These are phyloP conservation scores for Apomyelois bistriatella DNA, from an alignment of 2,888 invertebrate species.

Conservation along the genomic window DNA sequence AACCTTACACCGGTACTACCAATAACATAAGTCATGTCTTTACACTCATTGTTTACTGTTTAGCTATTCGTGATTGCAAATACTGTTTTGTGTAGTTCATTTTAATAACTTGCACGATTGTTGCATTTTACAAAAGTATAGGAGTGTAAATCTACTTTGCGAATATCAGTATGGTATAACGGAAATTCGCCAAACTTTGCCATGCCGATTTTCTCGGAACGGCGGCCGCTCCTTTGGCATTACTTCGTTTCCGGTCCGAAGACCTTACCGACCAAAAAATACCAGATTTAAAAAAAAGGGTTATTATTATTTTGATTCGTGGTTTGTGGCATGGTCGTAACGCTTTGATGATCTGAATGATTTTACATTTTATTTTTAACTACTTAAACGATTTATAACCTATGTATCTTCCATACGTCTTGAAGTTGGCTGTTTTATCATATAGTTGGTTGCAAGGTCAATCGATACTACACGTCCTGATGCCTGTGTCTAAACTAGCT, in stretches of 20 bases:
- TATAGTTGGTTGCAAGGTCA: too few species aligned
- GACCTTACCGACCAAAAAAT: slow-evolving; percentile 1
- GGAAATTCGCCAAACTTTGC: slow-evolving; percentile 1
- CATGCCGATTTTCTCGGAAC: slow-evolving; percentile 1
- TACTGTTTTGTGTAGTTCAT: too few species aligned
- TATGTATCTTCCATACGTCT: neutral
- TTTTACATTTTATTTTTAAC: neutral
- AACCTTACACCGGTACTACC: too few species aligned
- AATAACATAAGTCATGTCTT: too few species aligned
- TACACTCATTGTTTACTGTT: too few species aligned
- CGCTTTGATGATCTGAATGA: slow-evolving; percentile 1
- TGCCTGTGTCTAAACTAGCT: too few species aligned
- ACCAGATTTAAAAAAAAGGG: neutral
- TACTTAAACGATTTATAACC: neutral
- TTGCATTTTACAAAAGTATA: neutral
- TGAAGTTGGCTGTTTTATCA: neutral
- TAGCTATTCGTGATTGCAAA: too few species aligned
- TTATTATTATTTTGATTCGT: neutral
- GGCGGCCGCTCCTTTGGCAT: neutral
- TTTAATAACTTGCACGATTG: neutral
- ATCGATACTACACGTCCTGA: too few species aligned
- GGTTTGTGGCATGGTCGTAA: neutral
- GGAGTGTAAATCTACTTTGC: neutral
- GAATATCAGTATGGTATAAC: neutral
- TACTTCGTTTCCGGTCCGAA: neutral